A percentile compares a stretch with the other conserved stretches of the same genome.
phyloP scores from a whole-genome alignment of 2,113 vertebrate genomes.

The Phalacrocorax pelagicus region DNA sequence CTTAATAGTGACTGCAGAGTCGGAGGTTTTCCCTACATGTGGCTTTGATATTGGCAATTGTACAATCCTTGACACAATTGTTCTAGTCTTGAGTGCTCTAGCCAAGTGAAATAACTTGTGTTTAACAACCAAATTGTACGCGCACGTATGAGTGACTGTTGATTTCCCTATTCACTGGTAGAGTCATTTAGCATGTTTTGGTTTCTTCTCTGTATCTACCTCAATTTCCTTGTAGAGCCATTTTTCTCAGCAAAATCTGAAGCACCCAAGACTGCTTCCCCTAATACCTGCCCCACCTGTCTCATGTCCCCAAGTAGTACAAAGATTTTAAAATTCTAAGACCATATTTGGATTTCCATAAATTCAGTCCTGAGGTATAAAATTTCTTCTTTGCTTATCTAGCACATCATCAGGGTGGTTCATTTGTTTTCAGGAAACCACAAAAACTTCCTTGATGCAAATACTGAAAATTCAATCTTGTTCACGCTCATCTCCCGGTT shows the following conservation, averaged over 20 bases:
- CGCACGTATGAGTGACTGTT: not conserved
- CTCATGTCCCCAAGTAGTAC: not conserved
- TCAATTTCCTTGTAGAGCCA: not conserved
- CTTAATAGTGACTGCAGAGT: not conserved
- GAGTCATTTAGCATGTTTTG: not conserved
- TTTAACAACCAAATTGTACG: not conserved
- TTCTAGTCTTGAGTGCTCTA: not conserved
- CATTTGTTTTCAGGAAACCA: not conserved
- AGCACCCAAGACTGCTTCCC: not conserved
- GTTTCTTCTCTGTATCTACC: not conserved
- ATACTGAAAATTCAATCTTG: constrained; percentile 28
- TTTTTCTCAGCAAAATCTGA: not conserved
- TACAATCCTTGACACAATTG: not conserved
- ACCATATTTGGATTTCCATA: constrained; percentile 7
- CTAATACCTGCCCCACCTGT: not conserved
- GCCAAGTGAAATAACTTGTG: not conserved
- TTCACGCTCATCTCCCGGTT: not conserved
- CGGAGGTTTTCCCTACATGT: not conserved
- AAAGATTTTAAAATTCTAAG: not conserved
- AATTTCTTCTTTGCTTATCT: constrained; percentile 66
- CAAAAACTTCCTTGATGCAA: constrained; percentile 35
- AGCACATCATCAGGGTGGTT: constrained; percentile 29
- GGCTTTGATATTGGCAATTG: not conserved
- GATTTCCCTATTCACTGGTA: not conserved
- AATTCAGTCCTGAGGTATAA: constrained; percentile 56